phyloP scores from a whole-genome alignment of 2,113 vertebrate species.

The Mixornis gularis region DNA sequence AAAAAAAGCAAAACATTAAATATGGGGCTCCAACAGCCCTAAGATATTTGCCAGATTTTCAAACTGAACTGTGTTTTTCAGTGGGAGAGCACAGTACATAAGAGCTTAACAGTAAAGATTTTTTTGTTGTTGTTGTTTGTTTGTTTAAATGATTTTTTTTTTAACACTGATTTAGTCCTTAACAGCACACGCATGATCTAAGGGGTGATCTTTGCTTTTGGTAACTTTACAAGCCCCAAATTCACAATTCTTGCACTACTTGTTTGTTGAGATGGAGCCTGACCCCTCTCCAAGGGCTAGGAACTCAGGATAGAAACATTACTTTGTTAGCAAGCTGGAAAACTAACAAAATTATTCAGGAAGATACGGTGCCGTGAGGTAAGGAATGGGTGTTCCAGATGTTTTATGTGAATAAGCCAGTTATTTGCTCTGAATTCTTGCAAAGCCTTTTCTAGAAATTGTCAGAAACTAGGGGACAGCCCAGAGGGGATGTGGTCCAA shows the following conservation, averaged over 20 bases:
- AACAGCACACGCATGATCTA: not conserved
- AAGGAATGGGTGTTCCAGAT: not conserved
- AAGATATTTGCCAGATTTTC: constrained; percentile 21
- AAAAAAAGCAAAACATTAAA: not conserved
- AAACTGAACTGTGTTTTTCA: not conserved
- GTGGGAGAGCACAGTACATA: not conserved
- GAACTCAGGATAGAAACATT: not conserved
- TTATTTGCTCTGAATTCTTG: not conserved
- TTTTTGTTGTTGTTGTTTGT: not conserved
- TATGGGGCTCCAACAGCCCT: not conserved
- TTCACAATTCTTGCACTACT: not conserved
- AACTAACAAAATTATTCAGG: not conserved
- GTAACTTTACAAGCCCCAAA: not conserved
- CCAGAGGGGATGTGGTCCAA: not conserved
- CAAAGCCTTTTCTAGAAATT: not conserved
- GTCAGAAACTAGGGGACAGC: not conserved
- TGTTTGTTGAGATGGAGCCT: not conserved
- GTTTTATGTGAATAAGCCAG: not conserved
- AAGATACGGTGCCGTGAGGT: not conserved
- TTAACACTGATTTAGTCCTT: not conserved
- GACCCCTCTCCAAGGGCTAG: rapidly evolving
- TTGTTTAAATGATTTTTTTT: not conserved
- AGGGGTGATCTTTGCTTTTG: not conserved
- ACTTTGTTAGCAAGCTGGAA: not conserved
- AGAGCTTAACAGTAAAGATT: not conserved